Conservation (phyloP, 2,888 invertebrate genomes). For the Schizotus pectinicornis region DNA sequence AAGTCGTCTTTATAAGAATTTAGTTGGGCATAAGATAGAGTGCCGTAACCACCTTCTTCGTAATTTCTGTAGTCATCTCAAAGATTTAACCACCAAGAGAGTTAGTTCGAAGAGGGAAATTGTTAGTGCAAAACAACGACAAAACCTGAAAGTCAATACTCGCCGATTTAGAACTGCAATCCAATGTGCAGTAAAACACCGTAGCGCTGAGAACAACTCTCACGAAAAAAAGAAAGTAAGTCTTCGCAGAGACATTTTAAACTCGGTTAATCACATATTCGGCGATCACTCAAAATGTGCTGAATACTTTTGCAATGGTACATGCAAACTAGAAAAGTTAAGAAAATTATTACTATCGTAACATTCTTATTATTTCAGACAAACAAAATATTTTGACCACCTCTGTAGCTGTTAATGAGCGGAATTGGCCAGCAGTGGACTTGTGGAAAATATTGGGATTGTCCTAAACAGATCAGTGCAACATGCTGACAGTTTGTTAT, state of each 20-base stretch:
- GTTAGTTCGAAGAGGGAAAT: not conserved
- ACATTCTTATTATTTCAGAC: too few relatives aligned
- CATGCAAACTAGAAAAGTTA: too few relatives aligned
- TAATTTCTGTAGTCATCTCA: not conserved
- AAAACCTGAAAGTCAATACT: constrained; percentile 7
- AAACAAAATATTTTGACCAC: too few relatives aligned
- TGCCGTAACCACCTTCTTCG: constrained; percentile 41
- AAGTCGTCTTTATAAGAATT: constrained; percentile 35
- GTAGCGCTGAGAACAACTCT: constrained; percentile 1
- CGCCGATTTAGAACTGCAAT: not conserved
- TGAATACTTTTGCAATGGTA: too few relatives aligned
- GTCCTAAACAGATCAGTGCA: too few relatives aligned
- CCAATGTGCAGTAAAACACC: constrained; percentile 5
- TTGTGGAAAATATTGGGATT: too few relatives aligned
- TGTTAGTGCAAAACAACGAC: not conserved
- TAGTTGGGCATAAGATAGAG: constrained; percentile 41
- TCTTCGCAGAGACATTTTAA: constrained; percentile 28
- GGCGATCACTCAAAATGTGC: too few relatives aligned
- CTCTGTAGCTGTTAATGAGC: too few relatives aligned
- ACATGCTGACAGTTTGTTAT: too few relatives aligned
- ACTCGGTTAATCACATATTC: constrained; percentile 38
- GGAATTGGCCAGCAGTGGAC: too few relatives aligned
- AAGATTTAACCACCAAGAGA: constrained; percentile 3
- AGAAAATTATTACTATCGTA: too few relatives aligned
- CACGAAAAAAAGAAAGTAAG: not conserved